Percentiles rank a stretch among this genome's conserved stretches.
phyloP scores from a whole-genome alignment of 2,888 invertebrate species.

The Polydesmus complanatus region DNA sequence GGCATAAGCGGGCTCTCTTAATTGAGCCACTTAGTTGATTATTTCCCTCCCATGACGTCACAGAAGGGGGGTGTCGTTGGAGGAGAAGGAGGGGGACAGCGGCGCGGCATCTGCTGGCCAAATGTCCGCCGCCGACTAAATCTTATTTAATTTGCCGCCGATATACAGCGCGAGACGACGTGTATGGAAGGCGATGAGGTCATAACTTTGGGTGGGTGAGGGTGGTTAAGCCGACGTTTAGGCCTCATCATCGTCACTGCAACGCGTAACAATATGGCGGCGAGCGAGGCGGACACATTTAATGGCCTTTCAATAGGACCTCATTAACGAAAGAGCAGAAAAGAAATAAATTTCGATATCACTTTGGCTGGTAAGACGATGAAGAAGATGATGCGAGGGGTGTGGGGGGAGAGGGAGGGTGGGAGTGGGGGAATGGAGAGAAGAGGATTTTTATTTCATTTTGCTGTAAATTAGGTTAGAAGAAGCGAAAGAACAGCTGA shows the following conservation, averaged over 20 bases:
- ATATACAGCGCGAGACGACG: not conserved
- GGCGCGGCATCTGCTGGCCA: not conserved
- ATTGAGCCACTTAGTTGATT: no score
- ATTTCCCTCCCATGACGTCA: no score
- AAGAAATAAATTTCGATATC: constrained; percentile 12
- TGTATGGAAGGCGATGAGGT: not conserved
- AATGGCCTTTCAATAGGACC: constrained; percentile 15
- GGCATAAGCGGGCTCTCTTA: no score
- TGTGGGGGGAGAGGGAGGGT: not conserved
- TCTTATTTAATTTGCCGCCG: not conserved
- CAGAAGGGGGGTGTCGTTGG: no score
- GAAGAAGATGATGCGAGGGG: no score
- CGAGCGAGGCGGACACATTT: constrained; percentile 2
- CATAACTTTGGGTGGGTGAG: not conserved
- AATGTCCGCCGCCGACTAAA: not conserved
- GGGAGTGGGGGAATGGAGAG: not conserved
- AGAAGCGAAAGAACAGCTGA: not conserved
- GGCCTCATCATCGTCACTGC: not conserved
- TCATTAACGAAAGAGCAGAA: constrained; percentile 13
- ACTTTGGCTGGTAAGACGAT: no score
- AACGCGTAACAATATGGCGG: constrained; percentile 12
- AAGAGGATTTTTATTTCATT: not conserved
- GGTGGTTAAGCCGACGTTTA: not conserved
- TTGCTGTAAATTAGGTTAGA: not conserved
- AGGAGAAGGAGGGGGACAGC: no score